Conservation (phyloP, 92 coral and sea anemone species). For the Palythoa grandis region DNA sequence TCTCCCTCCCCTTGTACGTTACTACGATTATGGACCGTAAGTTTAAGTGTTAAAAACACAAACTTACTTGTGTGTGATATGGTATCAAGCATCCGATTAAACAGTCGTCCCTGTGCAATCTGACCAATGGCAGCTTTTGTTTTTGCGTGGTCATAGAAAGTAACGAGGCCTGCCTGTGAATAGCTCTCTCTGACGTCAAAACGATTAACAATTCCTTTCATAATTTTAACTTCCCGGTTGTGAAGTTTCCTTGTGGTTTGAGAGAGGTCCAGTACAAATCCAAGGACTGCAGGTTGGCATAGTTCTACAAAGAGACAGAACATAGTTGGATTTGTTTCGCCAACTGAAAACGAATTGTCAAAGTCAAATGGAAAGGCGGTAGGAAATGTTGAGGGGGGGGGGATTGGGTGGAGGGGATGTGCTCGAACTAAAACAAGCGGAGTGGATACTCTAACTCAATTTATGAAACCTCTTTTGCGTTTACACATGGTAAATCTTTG, state of each 20-base stretch:
- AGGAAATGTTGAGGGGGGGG: too few species aligned
- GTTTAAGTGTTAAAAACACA: neutral
- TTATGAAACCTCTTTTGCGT: too few species aligned
- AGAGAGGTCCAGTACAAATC: constrained; percentile 20
- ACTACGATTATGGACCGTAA: too few species aligned
- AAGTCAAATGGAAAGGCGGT: too few species aligned
- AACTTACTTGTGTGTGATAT: constrained; percentile 1
- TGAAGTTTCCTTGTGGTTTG: neutral
- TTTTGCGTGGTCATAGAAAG: neutral
- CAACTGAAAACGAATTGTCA: too few species aligned
- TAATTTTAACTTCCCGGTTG: neutral
- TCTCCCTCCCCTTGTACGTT: too few species aligned
- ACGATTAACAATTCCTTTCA: neutral
- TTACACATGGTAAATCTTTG: too few species aligned
- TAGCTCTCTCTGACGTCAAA: constrained; percentile 1
- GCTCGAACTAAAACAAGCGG: too few species aligned
- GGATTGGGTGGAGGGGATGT: too few species aligned
- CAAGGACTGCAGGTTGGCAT: constrained; percentile 2
- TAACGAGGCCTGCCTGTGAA: constrained; percentile 19
- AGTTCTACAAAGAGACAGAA: neutral
- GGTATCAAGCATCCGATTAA: neutral
- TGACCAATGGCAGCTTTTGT: neutral
- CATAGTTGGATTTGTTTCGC: too few species aligned
- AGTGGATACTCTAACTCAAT: too few species aligned
- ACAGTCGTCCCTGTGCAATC: neutral